Conservation (phyloP, 2,797 vertebrate genomes). For the Tokudaia muenninki region DNA sequence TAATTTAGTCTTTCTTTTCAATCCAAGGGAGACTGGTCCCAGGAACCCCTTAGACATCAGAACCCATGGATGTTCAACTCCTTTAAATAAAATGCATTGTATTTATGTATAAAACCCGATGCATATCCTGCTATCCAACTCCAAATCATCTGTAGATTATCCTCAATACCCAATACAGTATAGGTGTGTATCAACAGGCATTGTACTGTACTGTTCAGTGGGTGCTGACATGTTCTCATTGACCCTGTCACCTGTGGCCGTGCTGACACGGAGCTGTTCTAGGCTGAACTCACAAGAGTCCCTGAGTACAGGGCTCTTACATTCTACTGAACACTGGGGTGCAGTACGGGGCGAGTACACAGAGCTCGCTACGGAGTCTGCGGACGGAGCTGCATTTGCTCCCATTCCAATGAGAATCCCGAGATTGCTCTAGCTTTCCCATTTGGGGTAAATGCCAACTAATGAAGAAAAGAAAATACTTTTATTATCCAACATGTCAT, state of each 20-base stretch:
- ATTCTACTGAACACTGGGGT: neutral
- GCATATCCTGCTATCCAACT: neutral
- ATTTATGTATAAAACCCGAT: neutral
- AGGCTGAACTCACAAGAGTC: neutral
- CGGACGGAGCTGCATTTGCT: neutral
- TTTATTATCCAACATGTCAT: neutral
- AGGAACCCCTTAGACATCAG: neutral
- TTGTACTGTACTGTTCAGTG: neutral
- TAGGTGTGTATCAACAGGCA: too few relatives aligned
- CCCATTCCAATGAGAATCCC: neutral
- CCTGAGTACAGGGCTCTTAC: neutral
- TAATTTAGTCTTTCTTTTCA: neutral
- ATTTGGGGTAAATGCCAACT: neutral
- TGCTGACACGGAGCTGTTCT: too few relatives aligned
- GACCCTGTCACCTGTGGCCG: neutral
- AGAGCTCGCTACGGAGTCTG: neutral
- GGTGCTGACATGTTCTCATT: neutral
- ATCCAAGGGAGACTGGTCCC: neutral
- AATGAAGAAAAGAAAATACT: neutral
- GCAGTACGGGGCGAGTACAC: fast-evolving
- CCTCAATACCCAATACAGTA: too few relatives aligned
- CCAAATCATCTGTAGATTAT: neutral
- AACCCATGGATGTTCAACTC: neutral
- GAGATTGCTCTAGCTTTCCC: neutral
- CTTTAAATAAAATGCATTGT: neutral